Evolutionary conservation across 2,797 vertebrate species (phyloP).

Genomic region (Acanthornis magna): DNA sequence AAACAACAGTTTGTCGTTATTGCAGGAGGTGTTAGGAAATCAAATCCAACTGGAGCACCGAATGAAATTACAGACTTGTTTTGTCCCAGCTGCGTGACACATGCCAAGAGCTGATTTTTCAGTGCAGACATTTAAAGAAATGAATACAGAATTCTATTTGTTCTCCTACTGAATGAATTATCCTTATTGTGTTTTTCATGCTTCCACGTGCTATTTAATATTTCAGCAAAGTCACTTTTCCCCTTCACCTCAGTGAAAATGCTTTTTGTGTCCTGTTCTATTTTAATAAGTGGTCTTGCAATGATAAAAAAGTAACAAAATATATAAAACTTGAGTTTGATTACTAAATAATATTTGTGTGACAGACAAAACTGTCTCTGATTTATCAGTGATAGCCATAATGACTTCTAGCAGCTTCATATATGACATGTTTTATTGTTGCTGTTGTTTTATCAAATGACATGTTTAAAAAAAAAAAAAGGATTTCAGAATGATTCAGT

Average conservation of each 20-base stretch:
- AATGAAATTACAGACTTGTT: conserved; percentile 43
- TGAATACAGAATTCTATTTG: conserved; percentile 26
- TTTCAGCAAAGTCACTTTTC: neutral
- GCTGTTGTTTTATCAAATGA: neutral
- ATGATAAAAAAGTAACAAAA: neutral
- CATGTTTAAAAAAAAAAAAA: neutral
- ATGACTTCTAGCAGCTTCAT: neutral
- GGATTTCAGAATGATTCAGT: neutral
- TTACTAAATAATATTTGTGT: neutral
- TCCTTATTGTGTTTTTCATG: neutral
- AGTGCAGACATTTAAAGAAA: conserved; percentile 25
- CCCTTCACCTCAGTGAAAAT: neutral
- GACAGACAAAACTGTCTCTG: neutral
- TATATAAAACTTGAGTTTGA: neutral
- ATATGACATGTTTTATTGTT: neutral
- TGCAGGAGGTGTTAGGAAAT: conserved; percentile 59
- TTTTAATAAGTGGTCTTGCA: neutral
- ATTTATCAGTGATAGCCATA: neutral
- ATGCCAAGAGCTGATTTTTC: conserved; percentile 34
- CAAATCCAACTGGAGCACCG: conserved; percentile 33
- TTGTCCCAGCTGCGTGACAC: conserved; percentile 7
- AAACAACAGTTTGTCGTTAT: conserved; percentile 54
- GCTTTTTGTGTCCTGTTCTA: neutral
- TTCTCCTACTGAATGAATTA: conserved; percentile 1
- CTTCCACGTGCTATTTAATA: neutral